Base-by-base conservation (phyloP, 2,888 invertebrate species). In the Villa cingulata region DNA sequence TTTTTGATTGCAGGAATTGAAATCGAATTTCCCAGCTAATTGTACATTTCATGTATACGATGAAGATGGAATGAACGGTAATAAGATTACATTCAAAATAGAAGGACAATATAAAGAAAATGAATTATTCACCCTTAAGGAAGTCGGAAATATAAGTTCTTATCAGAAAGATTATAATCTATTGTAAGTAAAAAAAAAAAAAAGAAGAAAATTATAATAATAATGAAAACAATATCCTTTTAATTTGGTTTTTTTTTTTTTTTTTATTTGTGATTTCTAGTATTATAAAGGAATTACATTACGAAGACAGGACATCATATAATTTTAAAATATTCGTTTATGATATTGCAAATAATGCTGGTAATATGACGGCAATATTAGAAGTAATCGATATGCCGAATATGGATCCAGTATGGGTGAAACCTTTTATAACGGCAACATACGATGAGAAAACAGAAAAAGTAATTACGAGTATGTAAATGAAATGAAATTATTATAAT, bases 301-400 rank as follows among this genome's bases (percentile, higher is more conserved):
- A 68, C 47, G 74, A 73, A 49, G 60, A 61, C 2, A 73, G 68
- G 41, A 70, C 72, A 0, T 64, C 77, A 16, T 77, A 78, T 56
- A 72, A 74, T 50, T 74, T 80, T 52, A 61, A 64, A 46, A 70
- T 77, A 2, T 68, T 62, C 36, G 79, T 75, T n/a, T 59, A 55
- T 57, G 80, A 80, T 61, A 69, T 70, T 62, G 55, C 55, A 7
- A 53, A 49, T 12, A 59, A 60, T 48, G 48, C 42, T 4, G 56
- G 56, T 0, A 44, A 71, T 53, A 64, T 68, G 9, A 70, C 71
- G 3, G 69, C 68, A 0, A 72, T 76, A 61, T 70, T 80, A 2
- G 69, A 74, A 66, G 77, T 80, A 2, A 64, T 68, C 17, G 79
- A 80, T 57, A 65, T 76, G 48, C 75, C 77, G 48, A 74, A 74